phyloP scores from a whole-genome alignment of 2,888 invertebrate species.

The Neoitamus cyanurus region DNA sequence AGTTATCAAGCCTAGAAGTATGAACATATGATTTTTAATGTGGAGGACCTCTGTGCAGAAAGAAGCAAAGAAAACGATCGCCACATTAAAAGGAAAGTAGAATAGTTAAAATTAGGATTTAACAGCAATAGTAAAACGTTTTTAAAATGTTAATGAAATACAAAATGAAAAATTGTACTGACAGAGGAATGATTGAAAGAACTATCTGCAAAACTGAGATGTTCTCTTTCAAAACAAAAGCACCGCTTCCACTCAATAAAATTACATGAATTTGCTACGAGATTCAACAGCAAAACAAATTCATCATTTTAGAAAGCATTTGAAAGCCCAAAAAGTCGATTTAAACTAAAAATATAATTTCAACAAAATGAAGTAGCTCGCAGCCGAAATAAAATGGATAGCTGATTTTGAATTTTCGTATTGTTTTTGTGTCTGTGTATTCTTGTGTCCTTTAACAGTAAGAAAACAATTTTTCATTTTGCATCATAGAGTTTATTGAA shows the following conservation, averaged over 20 bases:
- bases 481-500: conserved; percentile 54
- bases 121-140: neutral
- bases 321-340: conserved; percentile 16
- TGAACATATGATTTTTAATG: neutral
- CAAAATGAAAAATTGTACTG: conserved; percentile 57
- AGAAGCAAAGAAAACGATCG: conserved; percentile 36
- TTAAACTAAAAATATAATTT: neutral
- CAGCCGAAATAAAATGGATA: neutral
- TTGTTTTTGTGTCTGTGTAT: conserved; percentile 8
- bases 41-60: neutral
- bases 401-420: neutral
- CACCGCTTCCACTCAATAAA: neutral
- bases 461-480: conserved; percentile 58
- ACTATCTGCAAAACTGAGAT: neutral
- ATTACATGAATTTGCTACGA: neutral
- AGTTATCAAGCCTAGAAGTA: neutral
- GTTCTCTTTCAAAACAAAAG: neutral
- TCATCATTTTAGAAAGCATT: conserved; percentile 29
- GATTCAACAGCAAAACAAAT: neutral
- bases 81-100: neutral
- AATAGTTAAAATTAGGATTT: neutral
- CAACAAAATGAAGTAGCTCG: neutral
- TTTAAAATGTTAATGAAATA: conserved; percentile 52
- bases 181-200: conserved; percentile 2
- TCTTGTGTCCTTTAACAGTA: conserved; percentile 34